These are phyloP conservation scores for Ophion costatus DNA, from an alignment of 2,888 invertebrate genomes.

Conservation along the genomic window DNA sequence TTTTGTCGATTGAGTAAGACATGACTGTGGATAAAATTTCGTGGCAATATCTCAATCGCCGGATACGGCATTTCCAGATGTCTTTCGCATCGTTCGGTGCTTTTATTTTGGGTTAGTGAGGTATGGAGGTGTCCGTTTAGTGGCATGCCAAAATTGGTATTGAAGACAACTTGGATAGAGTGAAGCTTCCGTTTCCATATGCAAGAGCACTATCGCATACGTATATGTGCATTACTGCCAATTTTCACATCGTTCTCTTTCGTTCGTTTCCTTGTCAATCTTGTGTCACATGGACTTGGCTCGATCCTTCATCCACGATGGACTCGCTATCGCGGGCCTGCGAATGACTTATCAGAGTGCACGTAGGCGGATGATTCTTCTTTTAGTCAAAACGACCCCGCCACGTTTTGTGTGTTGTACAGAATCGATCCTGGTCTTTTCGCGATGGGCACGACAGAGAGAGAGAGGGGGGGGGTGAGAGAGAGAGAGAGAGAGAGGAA, in stretches of 20 bases:
- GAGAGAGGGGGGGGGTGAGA: neutral
- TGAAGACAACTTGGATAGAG: too few relatives aligned
- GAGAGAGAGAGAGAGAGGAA: neutral
- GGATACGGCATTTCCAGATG: too few relatives aligned
- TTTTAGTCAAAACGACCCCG: slow-evolving; percentile 17
- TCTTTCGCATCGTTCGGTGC: too few relatives aligned
- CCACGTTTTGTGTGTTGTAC: slow-evolving; percentile 22
- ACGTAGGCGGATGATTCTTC: slow-evolving; percentile 13
- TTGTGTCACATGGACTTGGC: slow-evolving; percentile 16
- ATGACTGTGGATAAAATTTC: too few relatives aligned
- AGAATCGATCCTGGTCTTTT: slow-evolving; percentile 30
- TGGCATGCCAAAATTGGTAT: too few relatives aligned
- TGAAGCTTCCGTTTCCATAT: too few relatives aligned
- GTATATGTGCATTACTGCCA: neutral
- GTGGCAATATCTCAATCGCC: too few relatives aligned
- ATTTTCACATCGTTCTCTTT: neutral
- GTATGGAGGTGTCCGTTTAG: too few relatives aligned
- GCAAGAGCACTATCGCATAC: too few relatives aligned
- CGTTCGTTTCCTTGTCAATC: slow-evolving; percentile 19
- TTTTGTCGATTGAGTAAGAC: too few relatives aligned
- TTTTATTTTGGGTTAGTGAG: too few relatives aligned
- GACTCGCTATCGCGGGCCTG: neutral
- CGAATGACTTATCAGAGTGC: slow-evolving; percentile 16
- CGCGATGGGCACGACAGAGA: slow-evolving; percentile 22
- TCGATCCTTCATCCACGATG: slow-evolving; percentile 33